Percentiles rank a stretch among this genome's conserved stretches.
phyloP scores from a whole-genome alignment of 2,888 invertebrate species.

The Parnassius orleans region DNA sequence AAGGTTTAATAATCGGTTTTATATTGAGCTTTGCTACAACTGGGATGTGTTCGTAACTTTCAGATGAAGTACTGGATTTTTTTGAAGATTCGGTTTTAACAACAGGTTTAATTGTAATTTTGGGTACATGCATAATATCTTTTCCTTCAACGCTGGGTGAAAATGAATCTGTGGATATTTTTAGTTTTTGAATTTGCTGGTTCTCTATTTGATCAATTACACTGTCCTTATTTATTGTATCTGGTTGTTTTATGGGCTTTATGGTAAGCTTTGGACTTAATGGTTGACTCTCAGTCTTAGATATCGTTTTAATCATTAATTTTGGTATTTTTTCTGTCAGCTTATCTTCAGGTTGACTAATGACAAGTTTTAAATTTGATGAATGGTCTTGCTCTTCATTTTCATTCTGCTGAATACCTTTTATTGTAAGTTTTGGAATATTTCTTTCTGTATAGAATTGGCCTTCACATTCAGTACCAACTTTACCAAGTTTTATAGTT shows the following conservation, averaged over 20 bases:
- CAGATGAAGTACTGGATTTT: slow-evolving; percentile 42
- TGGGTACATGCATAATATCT: slow-evolving; percentile 75
- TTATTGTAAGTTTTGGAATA: slow-evolving; percentile 70
- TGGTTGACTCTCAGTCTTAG: slow-evolving; percentile 63
- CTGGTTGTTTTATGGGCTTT: slow-evolving; percentile 69
- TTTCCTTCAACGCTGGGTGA: slow-evolving; percentile 50
- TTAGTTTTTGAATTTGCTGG: slow-evolving; percentile 45
- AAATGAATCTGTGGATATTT: slow-evolving; percentile 49
- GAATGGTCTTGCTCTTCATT: slow-evolving; percentile 54
- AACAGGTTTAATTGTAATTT: slow-evolving; percentile 81
- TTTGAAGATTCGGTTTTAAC: slow-evolving; percentile 53
- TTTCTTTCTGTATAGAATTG: slow-evolving; percentile 70
- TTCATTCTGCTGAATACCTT: slow-evolving; percentile 62
- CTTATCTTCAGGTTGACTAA: slow-evolving; percentile 62
- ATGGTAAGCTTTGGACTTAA: slow-evolving; percentile 75
- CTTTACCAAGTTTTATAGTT: slow-evolving; percentile 72
- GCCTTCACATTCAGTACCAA: slow-evolving; percentile 69
- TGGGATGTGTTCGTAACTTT: slow-evolving; percentile 62
- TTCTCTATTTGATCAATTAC: slow-evolving; percentile 34
- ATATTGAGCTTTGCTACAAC: slow-evolving; percentile 69
- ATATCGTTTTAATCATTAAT: slow-evolving; percentile 67
- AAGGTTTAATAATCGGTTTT: slow-evolving; percentile 69
- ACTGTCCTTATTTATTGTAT: slow-evolving; percentile 46
- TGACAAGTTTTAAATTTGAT: slow-evolving; percentile 64
- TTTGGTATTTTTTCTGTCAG: slow-evolving; percentile 67